Percentiles rank a stretch among this genome's conserved stretches.
Conservation (phyloP, 2,888 invertebrate species). For the Microchrysa polita region DNA sequence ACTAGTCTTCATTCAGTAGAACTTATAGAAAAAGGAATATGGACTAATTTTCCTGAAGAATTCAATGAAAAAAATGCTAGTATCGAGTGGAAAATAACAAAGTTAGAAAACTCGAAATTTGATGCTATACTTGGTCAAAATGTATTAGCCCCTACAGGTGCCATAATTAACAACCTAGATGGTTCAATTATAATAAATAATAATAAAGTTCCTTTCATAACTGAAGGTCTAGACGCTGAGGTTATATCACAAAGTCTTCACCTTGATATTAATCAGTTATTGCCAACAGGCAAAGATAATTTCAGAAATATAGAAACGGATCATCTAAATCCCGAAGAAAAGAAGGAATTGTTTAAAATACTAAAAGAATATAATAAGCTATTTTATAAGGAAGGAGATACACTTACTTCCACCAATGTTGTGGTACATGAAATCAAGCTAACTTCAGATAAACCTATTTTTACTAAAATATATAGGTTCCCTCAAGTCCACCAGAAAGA, state of each 20-base stretch:
- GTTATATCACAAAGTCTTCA: not conserved
- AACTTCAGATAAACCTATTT: constrained; percentile 28
- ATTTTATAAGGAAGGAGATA: constrained; percentile 17
- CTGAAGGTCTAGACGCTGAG: constrained; percentile 1
- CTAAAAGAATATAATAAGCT: not conserved
- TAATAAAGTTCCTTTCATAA: constrained; percentile 19
- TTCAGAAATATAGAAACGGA: constrained; percentile 13
- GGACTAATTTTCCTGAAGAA: not conserved
- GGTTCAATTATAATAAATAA: no score
- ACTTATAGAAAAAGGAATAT: constrained; percentile 8
- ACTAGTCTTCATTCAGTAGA: constrained; percentile 16
- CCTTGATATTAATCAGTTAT: not conserved
- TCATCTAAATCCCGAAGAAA: constrained; percentile 15
- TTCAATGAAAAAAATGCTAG: not conserved
- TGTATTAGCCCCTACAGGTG: constrained; percentile 11
- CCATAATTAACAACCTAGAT: constrained; percentile 1
- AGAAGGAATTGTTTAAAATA: not conserved
- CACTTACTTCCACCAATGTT: constrained; percentile 1
- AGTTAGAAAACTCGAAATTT: no score
- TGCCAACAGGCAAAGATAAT: not conserved
- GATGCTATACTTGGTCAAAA: constrained; percentile 19
- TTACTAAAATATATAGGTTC: constrained; percentile 28
- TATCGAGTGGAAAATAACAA: not conserved
- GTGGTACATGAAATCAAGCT: no score
- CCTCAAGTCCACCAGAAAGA: constrained; percentile 30